A percentile compares a stretch with the other conserved stretches of the same genome.
phyloP scores from a whole-genome alignment of 2,113 vertebrate species.

The Rhinopomastus cyanomelas region DNA sequence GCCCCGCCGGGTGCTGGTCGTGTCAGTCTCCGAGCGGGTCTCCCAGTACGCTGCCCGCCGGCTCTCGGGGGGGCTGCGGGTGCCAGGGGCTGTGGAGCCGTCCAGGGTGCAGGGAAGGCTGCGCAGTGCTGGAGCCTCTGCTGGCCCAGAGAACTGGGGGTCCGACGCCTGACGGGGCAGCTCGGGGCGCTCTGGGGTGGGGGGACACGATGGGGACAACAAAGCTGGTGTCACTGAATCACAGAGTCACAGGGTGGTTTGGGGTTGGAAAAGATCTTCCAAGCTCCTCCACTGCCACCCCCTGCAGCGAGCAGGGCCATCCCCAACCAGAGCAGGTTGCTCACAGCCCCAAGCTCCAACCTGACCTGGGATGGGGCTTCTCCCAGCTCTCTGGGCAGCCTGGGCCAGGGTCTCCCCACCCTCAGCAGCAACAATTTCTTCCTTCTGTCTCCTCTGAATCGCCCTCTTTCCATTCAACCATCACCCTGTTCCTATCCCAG shows the following conservation, averaged over 20 bases:
- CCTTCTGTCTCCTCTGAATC: background rate
- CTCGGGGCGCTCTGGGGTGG: slow-evolving; percentile 78
- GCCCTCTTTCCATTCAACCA: background rate
- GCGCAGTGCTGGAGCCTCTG: slow-evolving; percentile 17
- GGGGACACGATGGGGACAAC: no score
- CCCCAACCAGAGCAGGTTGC: background rate
- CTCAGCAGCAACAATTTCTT: background rate
- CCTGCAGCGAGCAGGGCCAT: background rate
- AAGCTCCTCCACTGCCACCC: background rate
- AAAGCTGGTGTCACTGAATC: background rate
- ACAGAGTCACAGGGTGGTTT: background rate
- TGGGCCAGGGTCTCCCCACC: background rate
- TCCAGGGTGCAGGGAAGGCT: slow-evolving; percentile 25
- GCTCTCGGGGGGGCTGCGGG: slow-evolving; percentile 56
- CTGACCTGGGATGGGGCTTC: background rate
- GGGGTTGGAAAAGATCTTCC: background rate
- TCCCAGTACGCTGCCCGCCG: slow-evolving; percentile 69
- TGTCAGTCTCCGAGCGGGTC: slow-evolving; percentile 49
- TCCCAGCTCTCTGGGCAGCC: background rate
- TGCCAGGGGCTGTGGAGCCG: background rate
- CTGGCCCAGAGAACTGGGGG: background rate
- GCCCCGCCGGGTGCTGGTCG: background rate
- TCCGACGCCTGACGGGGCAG: slow-evolving; percentile 75
- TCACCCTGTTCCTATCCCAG: background rate
- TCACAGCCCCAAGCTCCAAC: background rate